A percentile compares a stretch with the other conserved stretches of the same genome.
Conservation (phyloP, 2,797 vertebrate species). For the Adelosebastes latens region DNA sequence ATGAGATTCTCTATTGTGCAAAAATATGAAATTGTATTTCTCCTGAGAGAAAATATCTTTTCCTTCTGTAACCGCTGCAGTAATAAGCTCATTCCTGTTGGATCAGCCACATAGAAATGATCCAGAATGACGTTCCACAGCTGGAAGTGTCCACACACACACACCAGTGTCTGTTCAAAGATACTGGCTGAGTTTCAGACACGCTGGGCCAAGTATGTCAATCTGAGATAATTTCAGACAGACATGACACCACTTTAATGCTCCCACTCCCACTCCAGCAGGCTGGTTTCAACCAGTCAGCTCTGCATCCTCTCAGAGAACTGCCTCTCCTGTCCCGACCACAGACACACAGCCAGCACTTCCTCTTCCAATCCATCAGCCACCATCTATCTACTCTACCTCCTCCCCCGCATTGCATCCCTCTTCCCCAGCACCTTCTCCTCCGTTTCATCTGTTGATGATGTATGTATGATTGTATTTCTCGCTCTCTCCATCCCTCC, state of each 20-base stretch:
- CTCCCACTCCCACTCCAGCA: slow-evolving; percentile 6
- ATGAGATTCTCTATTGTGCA: slow-evolving; percentile 48
- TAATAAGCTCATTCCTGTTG: slow-evolving; percentile 32
- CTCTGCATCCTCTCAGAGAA: slow-evolving; percentile 34
- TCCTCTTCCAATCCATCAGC: slow-evolving; percentile 78
- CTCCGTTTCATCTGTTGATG: slow-evolving; percentile 50
- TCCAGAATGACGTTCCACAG: neutral
- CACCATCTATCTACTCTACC: slow-evolving; percentile 70
- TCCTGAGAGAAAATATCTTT: slow-evolving; percentile 18
- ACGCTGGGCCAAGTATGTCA: neutral
- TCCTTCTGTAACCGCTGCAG: slow-evolving; percentile 16
- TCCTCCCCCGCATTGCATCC: slow-evolving; percentile 47
- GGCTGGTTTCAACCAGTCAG: slow-evolving; percentile 49
- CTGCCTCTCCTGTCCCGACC: slow-evolving; percentile 30
- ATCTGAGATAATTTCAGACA: slow-evolving; percentile 8
- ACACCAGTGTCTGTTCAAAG: neutral
- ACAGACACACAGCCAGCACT: slow-evolving; percentile 52
- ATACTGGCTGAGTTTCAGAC: neutral
- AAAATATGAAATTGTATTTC: slow-evolving; percentile 48
- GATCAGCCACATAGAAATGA: slow-evolving; percentile 44
- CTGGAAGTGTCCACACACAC: slow-evolving; percentile 1
- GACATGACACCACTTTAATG: slow-evolving; percentile 13
- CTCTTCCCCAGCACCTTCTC: slow-evolving; percentile 40
- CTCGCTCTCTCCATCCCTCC: slow-evolving; percentile 17
- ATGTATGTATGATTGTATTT: neutral